phyloP scores from a whole-genome alignment of 2,888 invertebrate genomes.

The Tolmerus cingulatus region DNA sequence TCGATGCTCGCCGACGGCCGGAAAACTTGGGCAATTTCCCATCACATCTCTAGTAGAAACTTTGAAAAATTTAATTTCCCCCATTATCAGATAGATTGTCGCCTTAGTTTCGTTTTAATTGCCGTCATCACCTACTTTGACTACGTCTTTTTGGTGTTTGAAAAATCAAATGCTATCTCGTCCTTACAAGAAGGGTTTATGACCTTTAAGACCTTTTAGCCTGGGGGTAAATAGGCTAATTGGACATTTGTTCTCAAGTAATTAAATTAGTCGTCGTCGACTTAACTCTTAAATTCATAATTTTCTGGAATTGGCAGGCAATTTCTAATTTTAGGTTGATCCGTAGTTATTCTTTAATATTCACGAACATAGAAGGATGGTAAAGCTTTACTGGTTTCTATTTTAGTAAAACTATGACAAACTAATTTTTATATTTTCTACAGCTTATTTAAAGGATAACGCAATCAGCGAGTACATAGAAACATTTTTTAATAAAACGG shows the following conservation, averaged over 20 bases:
- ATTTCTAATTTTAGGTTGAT: no score
- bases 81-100: background rate
- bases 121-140: background rate
- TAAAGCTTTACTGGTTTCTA: no score
- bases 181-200: background rate
- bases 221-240: background rate
- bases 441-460: no score
- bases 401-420: no score
- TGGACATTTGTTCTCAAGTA: background rate
- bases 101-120: background rate
- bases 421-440: no score
- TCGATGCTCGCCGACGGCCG: background rate
- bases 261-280: background rate
- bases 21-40: background rate
- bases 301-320: no score
- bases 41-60: background rate
- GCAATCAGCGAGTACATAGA: no score
- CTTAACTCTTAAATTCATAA: no score
- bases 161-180: background rate
- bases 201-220: background rate
- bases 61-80: background rate
- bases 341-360: no score
- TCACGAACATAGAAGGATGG: no score
- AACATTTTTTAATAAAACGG: no score
- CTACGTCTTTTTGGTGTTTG: background rate